phyloP scores from a whole-genome alignment of 2,888 invertebrate genomes.

The Amorpha juglandis region DNA sequence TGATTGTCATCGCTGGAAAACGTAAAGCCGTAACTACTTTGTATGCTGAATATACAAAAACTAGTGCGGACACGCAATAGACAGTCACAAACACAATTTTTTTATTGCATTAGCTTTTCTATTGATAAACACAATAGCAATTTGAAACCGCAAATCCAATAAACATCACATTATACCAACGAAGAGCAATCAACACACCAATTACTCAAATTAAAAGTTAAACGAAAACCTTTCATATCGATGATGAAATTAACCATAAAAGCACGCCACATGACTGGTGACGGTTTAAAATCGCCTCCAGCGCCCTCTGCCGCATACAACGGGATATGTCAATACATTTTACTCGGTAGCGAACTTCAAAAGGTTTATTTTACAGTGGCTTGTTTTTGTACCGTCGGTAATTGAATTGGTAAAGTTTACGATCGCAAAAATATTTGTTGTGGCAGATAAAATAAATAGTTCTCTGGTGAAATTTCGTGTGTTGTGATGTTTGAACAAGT shows the following conservation, averaged over 20 bases:
- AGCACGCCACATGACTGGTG: constrained; percentile 40
- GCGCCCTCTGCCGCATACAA: constrained; percentile 35
- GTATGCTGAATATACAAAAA: too few relatives aligned
- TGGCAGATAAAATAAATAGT: constrained; percentile 55
- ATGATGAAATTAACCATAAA: constrained; percentile 56
- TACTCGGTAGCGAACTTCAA: constrained; percentile 56
- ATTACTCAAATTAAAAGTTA: constrained; percentile 41
- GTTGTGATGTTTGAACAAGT: neutral
- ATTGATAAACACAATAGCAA: neutral
- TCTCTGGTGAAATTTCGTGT: constrained; percentile 6
- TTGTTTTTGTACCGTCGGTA: constrained; percentile 60
- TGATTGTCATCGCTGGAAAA: too few relatives aligned
- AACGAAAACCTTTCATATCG: constrained; percentile 42
- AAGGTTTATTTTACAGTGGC: constrained; percentile 68
- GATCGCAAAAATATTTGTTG: constrained; percentile 62
- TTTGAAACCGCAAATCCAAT: neutral
- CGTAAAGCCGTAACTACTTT: too few relatives aligned
- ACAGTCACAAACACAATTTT: too few relatives aligned
- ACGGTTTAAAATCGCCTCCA: constrained; percentile 42
- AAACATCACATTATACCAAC: constrained; percentile 30
- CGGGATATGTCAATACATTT: constrained; percentile 61
- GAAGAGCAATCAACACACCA: constrained; percentile 26
- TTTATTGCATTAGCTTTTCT: too few relatives aligned
- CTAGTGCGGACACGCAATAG: too few relatives aligned
- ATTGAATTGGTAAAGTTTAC: constrained; percentile 72